Conservation (phyloP, 2,888 invertebrate species). For the Rhamnusium bicolor region DNA sequence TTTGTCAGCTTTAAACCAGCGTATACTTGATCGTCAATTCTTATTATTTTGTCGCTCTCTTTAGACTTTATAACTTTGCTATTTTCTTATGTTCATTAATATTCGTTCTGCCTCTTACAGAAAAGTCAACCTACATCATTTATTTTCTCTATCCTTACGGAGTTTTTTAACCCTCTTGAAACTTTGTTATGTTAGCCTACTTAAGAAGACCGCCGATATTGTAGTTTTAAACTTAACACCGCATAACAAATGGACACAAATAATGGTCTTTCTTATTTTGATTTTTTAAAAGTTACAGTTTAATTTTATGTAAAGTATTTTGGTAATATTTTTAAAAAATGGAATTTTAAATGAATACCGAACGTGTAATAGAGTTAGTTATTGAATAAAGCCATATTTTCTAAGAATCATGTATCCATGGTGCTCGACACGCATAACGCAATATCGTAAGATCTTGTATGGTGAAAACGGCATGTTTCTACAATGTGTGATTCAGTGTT, state of each 20-base stretch:
- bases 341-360: too few species aligned
- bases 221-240: conserved; percentile 17
- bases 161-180: conserved; percentile 26
- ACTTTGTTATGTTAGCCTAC: conserved; percentile 18
- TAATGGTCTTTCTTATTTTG: not conserved
- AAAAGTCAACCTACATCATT: conserved; percentile 38
- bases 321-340: too few species aligned
- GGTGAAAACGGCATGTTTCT: too few species aligned
- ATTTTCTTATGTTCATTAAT: conserved; percentile 36
- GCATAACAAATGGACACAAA: conserved; percentile 4
- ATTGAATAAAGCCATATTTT: too few species aligned
- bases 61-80: conserved; percentile 32
- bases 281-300: not conserved
- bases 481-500: too few species aligned
- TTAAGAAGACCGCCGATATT: not conserved
- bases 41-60: conserved; percentile 31
- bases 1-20: conserved; percentile 9
- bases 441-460: too few species aligned
- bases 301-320: too few species aligned
- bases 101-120: conserved; percentile 39
- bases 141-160: conserved; percentile 31
- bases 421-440: too few species aligned
- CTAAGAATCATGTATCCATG: too few species aligned
- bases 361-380: too few species aligned
- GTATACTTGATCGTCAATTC: conserved; percentile 19